phyloP scores from a whole-genome alignment of 2,113 vertebrate genomes.

The Myodes glareolus region DNA sequence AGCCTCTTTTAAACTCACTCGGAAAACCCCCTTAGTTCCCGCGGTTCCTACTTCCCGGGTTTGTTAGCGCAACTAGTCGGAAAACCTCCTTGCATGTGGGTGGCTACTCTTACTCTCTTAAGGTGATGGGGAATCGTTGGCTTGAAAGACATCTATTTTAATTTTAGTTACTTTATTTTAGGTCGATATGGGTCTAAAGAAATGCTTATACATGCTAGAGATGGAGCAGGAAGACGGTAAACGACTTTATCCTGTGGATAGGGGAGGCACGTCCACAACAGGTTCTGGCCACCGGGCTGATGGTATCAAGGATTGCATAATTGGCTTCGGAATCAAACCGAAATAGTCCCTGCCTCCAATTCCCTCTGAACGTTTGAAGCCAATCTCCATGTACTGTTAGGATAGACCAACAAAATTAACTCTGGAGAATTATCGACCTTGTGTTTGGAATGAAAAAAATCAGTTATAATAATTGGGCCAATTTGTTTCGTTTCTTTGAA shows the following conservation, averaged over 20 bases:
- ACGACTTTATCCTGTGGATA: neutral
- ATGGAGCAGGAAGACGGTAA: neutral
- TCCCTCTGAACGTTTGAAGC: neutral
- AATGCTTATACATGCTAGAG: neutral
- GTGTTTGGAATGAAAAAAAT: neutral
- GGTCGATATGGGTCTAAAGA: slow-evolving; percentile 32
- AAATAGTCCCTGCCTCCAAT: neutral
- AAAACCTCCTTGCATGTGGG: neutral
- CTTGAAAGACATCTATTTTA: neutral
- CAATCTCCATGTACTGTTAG: neutral
- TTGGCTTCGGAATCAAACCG: neutral
- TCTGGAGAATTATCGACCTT: neutral
- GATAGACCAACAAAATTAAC: neutral
- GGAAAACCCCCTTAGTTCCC: neutral
- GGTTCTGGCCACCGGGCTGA: neutral
- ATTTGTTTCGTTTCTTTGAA: slow-evolving; percentile 66
- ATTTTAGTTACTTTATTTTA: slow-evolving; percentile 34
- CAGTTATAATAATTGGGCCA: neutral
- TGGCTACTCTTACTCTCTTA: neutral
- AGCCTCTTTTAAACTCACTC: neutral
- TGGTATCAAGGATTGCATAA: neutral
- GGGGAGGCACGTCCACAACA: neutral
- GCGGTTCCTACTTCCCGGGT: neutral
- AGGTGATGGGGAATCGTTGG: neutral
- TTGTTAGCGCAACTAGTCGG: neutral